Base-by-base conservation (phyloP, 2,797 vertebrate genomes). In the Glossophaga mutica region DNA sequence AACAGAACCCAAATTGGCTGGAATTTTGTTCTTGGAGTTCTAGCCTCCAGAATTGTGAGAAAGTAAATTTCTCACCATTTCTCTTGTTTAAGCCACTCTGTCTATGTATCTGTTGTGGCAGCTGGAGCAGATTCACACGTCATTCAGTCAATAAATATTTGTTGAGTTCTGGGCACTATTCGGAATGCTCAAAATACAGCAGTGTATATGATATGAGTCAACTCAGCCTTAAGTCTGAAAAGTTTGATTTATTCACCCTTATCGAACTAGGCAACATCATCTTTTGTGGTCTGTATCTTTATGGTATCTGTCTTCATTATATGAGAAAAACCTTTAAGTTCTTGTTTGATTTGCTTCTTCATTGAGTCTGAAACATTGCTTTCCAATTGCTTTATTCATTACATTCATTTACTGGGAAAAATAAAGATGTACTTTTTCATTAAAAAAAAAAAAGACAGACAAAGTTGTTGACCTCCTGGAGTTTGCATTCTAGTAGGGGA, bases 291-390 rank as follows among this genome's bases (percentile, higher is more conserved):
- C 83, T 87, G 68, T 96, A 67, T 46, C 44, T 91, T 87, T 62
- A 57, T 4, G 12, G 16, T 82, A 78, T 91, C 74, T 96, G 12
- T 65, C 32, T 65, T 65, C 55, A 77, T 29, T 57, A 52, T 68
- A 14, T 39, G 34, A 87, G 29, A 67, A 95, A 91, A 79, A 52
- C 26, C 21, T 73, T 39, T 94, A 67, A 44, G 14, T 79, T 86
- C 67, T 57, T 76, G 68, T 85, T 94, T 81, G 62, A 84, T 89
- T 74, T 96, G 73, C 37, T 96, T 93, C 90, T 92, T 95, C 84
- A 67, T 3, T 81, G 32, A 89, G 74, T 52, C 37, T 59, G 74
- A 95, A 92, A 78, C 50, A 81, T 46, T 78, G 71, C 29, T 82
- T 97, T 92, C 77, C 59, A 90, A 34, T 65, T 82, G 44, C 21